Base-by-base conservation (phyloP, 2,888 invertebrate species). In the Vesta saturnalis region DNA sequence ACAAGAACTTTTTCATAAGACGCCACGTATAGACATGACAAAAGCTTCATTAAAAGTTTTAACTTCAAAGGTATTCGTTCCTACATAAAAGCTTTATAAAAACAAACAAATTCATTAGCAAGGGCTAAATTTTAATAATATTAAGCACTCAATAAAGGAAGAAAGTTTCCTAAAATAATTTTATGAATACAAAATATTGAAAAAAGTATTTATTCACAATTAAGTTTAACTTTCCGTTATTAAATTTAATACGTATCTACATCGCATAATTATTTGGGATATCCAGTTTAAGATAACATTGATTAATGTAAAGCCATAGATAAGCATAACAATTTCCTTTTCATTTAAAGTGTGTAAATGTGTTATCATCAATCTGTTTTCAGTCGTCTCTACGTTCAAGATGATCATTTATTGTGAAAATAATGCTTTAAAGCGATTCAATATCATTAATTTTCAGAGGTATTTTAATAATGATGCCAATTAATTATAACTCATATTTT, bases 301-400 rank as follows among this genome's bases (percentile, higher is more conserved):
- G 52, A 52, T 52, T 52, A 52, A 52, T 52, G 52, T 18, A 52
- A 21, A 52, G 21, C 52, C 19, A 52, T 52, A 52, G 52, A 52
- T 52, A 52, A 52, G 52, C 18, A 19, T 52, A 52, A 52, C 52
- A 52, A 18, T 52, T 52, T 52, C 52, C 52, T 52, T 52, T 52
- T 19, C 19, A 52, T 52, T 52, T 52, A 52, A 52, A 52, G 19
- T 52, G 52, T n/a, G 52, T 19, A 21, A 52, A 52, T 21, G 52
- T 52, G 10, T 52, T 52, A 52, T 52, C 52, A 52, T 52, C 52
- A 52, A 52, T 52, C 52, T 52, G 52, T 52, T 52, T n/a, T 52
- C 18, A 52, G 12, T 52, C 52, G 21, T 21, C 19, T 15, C n/a
- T 52, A 52, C 52, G 18, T 19, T 52, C 21, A 52, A 52, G 21